Conservation (phyloP, 2,888 invertebrate species). For the Andrena bucephala region DNA sequence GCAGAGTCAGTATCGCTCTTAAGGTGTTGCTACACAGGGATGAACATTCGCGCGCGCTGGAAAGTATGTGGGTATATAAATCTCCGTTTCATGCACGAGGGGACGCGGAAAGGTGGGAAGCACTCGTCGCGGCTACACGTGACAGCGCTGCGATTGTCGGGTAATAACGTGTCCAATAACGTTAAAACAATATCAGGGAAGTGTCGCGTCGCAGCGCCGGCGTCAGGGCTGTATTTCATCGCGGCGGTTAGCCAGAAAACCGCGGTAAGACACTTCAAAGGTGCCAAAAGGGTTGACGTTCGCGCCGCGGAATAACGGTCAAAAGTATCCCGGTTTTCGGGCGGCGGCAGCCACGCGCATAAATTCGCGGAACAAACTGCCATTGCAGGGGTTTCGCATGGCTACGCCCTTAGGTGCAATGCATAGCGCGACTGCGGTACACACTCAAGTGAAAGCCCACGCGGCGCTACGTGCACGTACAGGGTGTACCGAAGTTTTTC, state of each 20-base stretch:
- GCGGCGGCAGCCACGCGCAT: conserved; percentile 56
- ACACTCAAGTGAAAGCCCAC: conserved; percentile 55
- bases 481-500: conserved; percentile 24
- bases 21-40: background rate
- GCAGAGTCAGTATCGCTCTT: background rate
- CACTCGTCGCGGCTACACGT: background rate
- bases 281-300: conserved; percentile 61
- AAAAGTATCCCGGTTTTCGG: conserved; percentile 67
- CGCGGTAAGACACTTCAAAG: conserved; percentile 67
- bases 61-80: background rate
- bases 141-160: conserved; percentile 17
- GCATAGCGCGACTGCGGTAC: conserved; percentile 59
- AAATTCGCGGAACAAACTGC: conserved; percentile 69
- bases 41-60: background rate
- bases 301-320: conserved; percentile 57
- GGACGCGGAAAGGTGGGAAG: background rate
- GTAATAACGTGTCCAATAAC: conserved; percentile 61
- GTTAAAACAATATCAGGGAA: conserved; percentile 38
- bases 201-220: conserved; percentile 14
- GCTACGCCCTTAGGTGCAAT: conserved; percentile 73
- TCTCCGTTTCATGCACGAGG: background rate
- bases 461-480: conserved; percentile 17
- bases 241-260: conserved; percentile 60
- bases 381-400: conserved; percentile 70
- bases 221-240: conserved; percentile 56